A percentile compares a stretch with the other conserved stretches of the same genome.
Evolutionary conservation across 2,797 vertebrate species (phyloP).

Genomic region (Leuciscus waleckii): DNA sequence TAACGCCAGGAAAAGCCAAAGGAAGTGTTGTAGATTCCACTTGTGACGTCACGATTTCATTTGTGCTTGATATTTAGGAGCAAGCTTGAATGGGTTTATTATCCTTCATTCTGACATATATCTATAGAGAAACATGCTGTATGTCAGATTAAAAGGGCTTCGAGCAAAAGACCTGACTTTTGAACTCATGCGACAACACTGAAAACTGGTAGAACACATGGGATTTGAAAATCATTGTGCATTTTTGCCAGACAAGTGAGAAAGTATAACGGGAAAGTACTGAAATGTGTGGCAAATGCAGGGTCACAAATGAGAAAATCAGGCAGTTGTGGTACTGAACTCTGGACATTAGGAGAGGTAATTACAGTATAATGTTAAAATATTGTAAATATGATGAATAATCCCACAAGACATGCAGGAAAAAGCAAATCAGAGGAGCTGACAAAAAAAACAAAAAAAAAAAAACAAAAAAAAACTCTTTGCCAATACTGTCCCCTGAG

Average conservation of each 20-base stretch:
- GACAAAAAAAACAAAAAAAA: neutral
- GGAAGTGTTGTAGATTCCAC: constrained; percentile 1
- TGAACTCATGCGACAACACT: constrained; percentile 47
- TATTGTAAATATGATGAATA: neutral
- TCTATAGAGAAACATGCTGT: constrained; percentile 30
- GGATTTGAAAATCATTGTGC: constrained; percentile 1
- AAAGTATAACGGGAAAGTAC: constrained; percentile 1
- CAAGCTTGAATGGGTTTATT: neutral
- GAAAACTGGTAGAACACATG: neutral
- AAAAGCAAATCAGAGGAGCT: constrained; percentile 7
- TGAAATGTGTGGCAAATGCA: neutral
- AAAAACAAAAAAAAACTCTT: neutral
- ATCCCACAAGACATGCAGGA: constrained; percentile 5
- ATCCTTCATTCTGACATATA: constrained; percentile 14
- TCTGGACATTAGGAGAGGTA: neutral
- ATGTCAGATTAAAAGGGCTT: constrained; percentile 24
- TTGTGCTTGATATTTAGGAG: constrained; percentile 44
- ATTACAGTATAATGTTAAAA: constrained; percentile 14
- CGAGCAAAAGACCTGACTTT: neutral
- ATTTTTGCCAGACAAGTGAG: neutral
- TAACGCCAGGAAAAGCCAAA: neutral
- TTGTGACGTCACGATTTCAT: neutral
- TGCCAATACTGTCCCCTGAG: constrained; percentile 47
- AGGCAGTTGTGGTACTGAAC: neutral
- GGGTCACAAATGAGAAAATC: neutral